phyloP scores from a whole-genome alignment of 2,888 invertebrate genomes.

The Papilio elwesi region DNA sequence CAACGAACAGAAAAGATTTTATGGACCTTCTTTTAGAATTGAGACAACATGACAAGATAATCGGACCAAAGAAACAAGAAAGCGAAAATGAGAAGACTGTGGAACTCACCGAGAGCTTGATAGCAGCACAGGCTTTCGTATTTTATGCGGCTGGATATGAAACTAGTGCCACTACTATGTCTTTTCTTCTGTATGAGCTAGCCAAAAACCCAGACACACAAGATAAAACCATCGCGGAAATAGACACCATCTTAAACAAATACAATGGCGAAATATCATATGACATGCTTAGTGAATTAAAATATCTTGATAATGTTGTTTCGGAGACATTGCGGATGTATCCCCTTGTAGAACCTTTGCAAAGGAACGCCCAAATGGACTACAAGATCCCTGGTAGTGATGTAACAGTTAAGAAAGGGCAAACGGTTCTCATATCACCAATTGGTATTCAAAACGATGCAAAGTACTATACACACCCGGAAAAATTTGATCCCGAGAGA shows the following conservation, averaged over 20 bases:
- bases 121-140: slow-evolving; percentile 69
- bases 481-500: slow-evolving; percentile 11
- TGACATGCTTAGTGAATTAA: slow-evolving; percentile 64
- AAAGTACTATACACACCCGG: slow-evolving; percentile 57
- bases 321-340: slow-evolving; percentile 70
- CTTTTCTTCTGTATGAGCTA: slow-evolving; percentile 63
- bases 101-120: slow-evolving; percentile 58
- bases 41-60: slow-evolving; percentile 51
- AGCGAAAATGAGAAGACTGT: slow-evolving; percentile 47
- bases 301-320: slow-evolving; percentile 70
- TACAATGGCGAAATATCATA: slow-evolving; percentile 63
- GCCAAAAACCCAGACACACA: slow-evolving; percentile 67
- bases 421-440: slow-evolving; percentile 59
- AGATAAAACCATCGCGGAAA: slow-evolving; percentile 57
- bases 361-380: slow-evolving; percentile 57
- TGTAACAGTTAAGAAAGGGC: slow-evolving; percentile 61
- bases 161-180: slow-evolving; percentile 69
- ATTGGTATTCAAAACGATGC: slow-evolving; percentile 71
- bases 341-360: slow-evolving; percentile 68
- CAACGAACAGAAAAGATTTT: slow-evolving; percentile 58
- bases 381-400: slow-evolving; percentile 66
- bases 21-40: slow-evolving; percentile 62
- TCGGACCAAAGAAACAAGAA: slow-evolving; percentile 42
- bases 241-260: slow-evolving; percentile 56
- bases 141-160: slow-evolving; percentile 76